A percentile compares a stretch with the other conserved stretches of the same genome.
phyloP scores from a whole-genome alignment of 2,888 invertebrate genomes.

The Tinea pellionella region DNA sequence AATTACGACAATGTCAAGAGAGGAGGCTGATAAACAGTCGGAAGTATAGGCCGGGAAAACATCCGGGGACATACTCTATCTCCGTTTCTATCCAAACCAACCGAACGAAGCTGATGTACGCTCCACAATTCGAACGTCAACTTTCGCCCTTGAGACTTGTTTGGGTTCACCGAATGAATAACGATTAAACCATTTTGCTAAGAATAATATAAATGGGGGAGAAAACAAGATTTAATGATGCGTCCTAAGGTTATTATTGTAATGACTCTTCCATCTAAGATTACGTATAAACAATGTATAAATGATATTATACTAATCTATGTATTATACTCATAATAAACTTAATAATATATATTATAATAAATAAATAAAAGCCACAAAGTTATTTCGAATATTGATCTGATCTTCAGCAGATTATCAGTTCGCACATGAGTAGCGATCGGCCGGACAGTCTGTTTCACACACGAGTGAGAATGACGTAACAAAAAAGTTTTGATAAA shows the following conservation, averaged over 20 bases:
- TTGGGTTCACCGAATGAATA: conserved; percentile 6
- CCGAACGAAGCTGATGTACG: not conserved
- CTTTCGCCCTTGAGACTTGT: conserved; percentile 13
- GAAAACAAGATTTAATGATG: conserved; percentile 7
- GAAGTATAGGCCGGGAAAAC: conserved; percentile 32
- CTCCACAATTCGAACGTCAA: conserved; percentile 1
- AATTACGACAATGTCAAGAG: conserved; percentile 32
- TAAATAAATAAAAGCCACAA: not conserved
- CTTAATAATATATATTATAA: too few species aligned
- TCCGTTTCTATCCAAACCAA: not conserved
- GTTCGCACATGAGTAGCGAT: not conserved
- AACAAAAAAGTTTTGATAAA: conserved; percentile 6
- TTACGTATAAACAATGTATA: too few species aligned
- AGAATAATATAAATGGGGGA: conserved; percentile 6
- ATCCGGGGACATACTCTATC: conserved; percentile 23
- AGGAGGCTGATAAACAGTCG: conserved; percentile 31
- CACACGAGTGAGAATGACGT: not conserved
- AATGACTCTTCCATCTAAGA: not conserved
- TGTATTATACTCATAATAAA: too few species aligned
- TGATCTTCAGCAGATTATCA: not conserved
- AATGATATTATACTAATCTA: too few species aligned
- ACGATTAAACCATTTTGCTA: conserved; percentile 8
- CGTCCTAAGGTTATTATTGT: not conserved
- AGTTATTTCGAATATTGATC: not conserved
- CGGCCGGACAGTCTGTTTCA: not conserved